phyloP scores from a whole-genome alignment of 2,888 invertebrate species.

The Amaurobius ferox region DNA sequence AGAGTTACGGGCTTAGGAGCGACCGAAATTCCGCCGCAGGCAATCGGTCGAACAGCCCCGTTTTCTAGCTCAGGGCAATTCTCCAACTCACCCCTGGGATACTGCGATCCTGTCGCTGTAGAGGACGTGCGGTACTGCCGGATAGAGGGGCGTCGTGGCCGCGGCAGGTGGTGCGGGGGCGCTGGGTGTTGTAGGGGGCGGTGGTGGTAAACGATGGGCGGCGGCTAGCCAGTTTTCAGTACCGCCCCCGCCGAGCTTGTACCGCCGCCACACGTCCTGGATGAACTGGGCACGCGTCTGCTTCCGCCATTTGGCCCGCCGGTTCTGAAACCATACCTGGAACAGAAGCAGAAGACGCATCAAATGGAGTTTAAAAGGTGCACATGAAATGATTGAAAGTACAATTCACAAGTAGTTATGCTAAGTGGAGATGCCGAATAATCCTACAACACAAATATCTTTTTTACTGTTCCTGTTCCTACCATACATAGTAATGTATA shows the following conservation, averaged over 20 bases:
- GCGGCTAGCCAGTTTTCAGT: slow-evolving; percentile 40
- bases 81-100: slow-evolving; percentile 35
- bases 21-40: too few relatives aligned
- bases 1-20: too few relatives aligned
- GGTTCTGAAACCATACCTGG: slow-evolving; percentile 95
- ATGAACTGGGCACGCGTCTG: slow-evolving; percentile 64
- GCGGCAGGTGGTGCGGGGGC: slow-evolving; percentile 15
- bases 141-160: slow-evolving; percentile 50
- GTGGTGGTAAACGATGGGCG: slow-evolving; percentile 18
- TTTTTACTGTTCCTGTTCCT: too few relatives aligned
- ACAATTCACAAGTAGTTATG: too few relatives aligned
- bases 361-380: too few relatives aligned
- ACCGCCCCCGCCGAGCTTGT: slow-evolving; percentile 43
- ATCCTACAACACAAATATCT: too few relatives aligned
- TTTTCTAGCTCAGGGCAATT: too few relatives aligned
- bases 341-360: not conserved
- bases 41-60: too few relatives aligned
- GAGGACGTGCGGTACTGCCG: slow-evolving; percentile 53
- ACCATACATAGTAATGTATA: too few relatives aligned
- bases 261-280: slow-evolving; percentile 68
- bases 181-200: slow-evolving; percentile 26
- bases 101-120: slow-evolving; percentile 52
- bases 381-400: too few relatives aligned
- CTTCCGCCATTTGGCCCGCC: slow-evolving; percentile 94
- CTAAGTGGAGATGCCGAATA: too few relatives aligned